A percentile compares a stretch with the other conserved stretches of the same genome.
These are phyloP conservation scores for Pseudobourletiella spinata DNA, from an alignment of 1,140 invertebrate species.

Conservation along the genomic window DNA sequence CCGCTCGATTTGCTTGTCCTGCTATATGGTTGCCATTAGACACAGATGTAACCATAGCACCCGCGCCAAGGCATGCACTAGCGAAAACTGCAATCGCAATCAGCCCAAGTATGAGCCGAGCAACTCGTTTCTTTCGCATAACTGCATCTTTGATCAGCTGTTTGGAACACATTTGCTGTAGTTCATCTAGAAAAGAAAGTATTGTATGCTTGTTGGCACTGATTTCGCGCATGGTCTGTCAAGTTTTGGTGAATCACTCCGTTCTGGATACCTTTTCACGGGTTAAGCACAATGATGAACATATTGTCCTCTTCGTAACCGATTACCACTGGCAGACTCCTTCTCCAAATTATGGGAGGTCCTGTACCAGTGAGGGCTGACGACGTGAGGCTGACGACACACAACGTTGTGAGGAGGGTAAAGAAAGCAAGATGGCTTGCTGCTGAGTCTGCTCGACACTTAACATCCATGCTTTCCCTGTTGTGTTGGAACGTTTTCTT, in stretches of 20 bases:
- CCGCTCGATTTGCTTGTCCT: background rate
- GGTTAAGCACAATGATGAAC: background rate
- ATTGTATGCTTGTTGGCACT: background rate
- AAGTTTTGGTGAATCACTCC: background rate
- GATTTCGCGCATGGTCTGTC: background rate
- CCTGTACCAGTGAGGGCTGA: too few relatives aligned
- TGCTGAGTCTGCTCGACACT: too few relatives aligned
- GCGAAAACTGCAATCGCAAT: background rate
- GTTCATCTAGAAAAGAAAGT: background rate
- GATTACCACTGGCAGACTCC: background rate
- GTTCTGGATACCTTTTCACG: background rate
- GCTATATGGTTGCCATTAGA: background rate
- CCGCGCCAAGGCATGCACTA: background rate
- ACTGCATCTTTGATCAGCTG: background rate
- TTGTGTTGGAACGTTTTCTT: constrained; percentile 3
- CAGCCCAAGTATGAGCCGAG: background rate
- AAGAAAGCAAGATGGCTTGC: too few relatives aligned
- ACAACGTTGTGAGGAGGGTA: too few relatives aligned
- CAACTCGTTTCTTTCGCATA: background rate
- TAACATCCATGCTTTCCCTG: background rate
- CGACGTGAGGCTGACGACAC: too few relatives aligned
- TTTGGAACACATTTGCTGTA: constrained; percentile 7
- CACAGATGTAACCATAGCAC: background rate
- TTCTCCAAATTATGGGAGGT: constrained; percentile 2
- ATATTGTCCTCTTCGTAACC: background rate